phyloP scores from a whole-genome alignment of 2,797 vertebrate genomes.

The Echiichthys vipera region DNA sequence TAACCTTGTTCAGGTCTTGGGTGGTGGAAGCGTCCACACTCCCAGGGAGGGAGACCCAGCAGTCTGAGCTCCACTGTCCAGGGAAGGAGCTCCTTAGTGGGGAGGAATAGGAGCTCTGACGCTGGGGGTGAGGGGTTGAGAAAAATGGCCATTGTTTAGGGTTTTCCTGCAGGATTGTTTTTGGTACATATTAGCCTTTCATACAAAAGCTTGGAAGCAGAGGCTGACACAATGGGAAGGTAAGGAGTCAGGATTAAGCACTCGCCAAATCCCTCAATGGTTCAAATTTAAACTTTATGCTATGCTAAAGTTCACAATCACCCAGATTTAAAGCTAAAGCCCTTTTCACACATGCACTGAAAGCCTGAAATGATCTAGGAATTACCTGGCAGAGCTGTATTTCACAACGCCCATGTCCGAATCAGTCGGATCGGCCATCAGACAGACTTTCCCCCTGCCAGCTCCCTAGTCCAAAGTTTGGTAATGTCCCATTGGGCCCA shows the following conservation, averaged over 20 bases:
- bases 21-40: conserved; percentile 2
- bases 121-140: conserved; percentile 7
- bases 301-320: background rate
- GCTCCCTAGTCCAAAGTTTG: too few species aligned
- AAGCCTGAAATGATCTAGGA: too few species aligned
- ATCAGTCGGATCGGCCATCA: too few species aligned
- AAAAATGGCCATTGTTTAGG: conserved; percentile 61
- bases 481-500: too few species aligned
- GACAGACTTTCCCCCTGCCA: too few species aligned
- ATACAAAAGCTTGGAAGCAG: conserved; percentile 42
- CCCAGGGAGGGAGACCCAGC: conserved; percentile 18
- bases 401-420: too few species aligned
- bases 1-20: background rate
- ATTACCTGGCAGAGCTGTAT: too few species aligned
- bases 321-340: too few species aligned
- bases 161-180: conserved; percentile 70
- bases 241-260: background rate
- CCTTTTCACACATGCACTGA: too few species aligned
- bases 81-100: conserved; percentile 15
- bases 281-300: conserved; percentile 5
- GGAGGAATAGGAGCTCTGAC: background rate
- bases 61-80: background rate
- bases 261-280: background rate
- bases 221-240: conserved; percentile 41
- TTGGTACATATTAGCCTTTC: conserved; percentile 42